Percentiles rank a stretch among this genome's conserved stretches.
phyloP scores from a whole-genome alignment of 2,113 vertebrate species.

The Atlantisia rogersi region DNA sequence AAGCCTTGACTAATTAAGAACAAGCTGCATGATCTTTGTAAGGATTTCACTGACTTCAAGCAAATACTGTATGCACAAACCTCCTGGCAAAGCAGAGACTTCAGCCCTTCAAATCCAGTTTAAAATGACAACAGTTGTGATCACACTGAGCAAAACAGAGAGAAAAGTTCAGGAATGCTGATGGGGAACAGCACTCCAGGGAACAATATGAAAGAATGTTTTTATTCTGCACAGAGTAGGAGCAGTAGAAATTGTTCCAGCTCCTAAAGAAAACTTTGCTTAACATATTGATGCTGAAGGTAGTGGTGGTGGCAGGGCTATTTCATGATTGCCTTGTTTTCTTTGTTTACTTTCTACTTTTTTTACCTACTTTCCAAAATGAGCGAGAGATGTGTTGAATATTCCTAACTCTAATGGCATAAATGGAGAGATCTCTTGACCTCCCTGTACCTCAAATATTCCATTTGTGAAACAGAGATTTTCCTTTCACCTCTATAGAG shows the following conservation, averaged over 20 bases:
- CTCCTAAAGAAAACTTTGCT: not conserved
- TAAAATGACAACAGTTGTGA: not conserved
- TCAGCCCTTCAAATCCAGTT: not conserved
- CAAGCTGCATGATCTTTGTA: not conserved
- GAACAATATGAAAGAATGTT: not conserved
- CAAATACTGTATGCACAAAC: not conserved
- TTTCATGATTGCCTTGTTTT: not conserved
- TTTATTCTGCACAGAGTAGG: not conserved
- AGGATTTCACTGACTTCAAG: not conserved
- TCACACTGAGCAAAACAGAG: not conserved
- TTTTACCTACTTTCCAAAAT: not conserved
- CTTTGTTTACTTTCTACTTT: not conserved
- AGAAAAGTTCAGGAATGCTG: not conserved
- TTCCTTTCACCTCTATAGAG: not conserved
- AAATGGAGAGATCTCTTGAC: not conserved
- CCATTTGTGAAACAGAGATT: not conserved
- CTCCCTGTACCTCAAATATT: not conserved
- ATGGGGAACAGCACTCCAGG: not conserved
- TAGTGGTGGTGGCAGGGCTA: not conserved
- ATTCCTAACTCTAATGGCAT: not conserved
- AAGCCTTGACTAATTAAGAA: not conserved
- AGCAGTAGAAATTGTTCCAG: not conserved
- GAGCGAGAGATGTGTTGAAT: not conserved
- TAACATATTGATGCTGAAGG: not conserved
- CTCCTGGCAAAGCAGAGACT: not conserved